Evolutionary conservation across 2,888 invertebrate species (phyloP), one percentile per base, ranked within the genome.

Genomic region (Machimus rusticus): DNA sequence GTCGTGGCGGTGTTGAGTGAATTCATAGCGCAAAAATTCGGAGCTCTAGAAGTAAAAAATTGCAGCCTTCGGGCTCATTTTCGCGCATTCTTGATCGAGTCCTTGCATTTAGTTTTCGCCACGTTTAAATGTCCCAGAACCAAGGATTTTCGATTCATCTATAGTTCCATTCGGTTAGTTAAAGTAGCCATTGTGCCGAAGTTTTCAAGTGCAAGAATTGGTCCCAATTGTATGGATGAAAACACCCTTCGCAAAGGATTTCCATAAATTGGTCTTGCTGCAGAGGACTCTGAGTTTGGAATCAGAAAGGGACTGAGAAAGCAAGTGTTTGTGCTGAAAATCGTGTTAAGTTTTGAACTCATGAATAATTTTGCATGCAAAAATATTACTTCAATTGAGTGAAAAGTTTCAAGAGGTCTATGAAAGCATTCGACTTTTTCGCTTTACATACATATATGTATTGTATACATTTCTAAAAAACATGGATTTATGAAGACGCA

Each of bases 121-220:
- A 34, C 23, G 14, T n/a, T 76, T 37, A 34, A 31, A 74, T 74
- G 28, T 74, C 37, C 74, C 16, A 34, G 5, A n/a, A n/a, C n/a
- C 43, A 85, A 85, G 74, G 74, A 46, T 19, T 85, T 74, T 85
- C 74, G n/a, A 43, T 37, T 85, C 31, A 46, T 39, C 57, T 66
- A n/a, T n/a, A 39, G 39, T 19, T 84, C 19, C 66, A 66, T 34
- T 74, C 39, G 85, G 85, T 74, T 85, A 74, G 74, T 85, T 85
- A 85, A 74, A 74, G 85, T 55, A 31, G 34, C 85, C 74, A 85
- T 86, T 86, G 86, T 86, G 34, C 77, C 3, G 34, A 77, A 86
- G 77, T 86, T 86, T 86, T 37, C 74, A 39, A 86, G 51, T 86
- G 77, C 51, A 86, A 34, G 28, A 51, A 86, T 86, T 86, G 76